These are phyloP conservation scores for Acanthosepion esculentum DNA, from an alignment of 2,888 invertebrate species.

Conservation along the genomic window DNA sequence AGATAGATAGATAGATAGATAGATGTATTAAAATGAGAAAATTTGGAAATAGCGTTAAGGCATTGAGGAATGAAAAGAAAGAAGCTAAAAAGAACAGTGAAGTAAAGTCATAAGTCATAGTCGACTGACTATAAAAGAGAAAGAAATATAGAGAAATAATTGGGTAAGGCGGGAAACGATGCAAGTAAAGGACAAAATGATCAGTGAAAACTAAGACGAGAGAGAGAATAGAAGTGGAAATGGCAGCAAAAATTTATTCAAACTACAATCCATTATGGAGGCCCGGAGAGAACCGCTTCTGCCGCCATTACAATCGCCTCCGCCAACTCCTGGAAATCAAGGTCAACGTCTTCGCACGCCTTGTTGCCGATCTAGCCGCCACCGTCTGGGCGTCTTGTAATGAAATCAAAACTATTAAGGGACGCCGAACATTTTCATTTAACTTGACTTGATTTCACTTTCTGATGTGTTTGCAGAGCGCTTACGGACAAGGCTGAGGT, in stretches of 20 bases:
- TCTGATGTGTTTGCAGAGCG: not conserved
- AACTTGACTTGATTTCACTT: not conserved
- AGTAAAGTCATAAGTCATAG: not conserved
- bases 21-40: not conserved
- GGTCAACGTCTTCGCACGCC: not conserved
- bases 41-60: not conserved
- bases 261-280: not conserved
- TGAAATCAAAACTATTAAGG: not conserved
- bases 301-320: not conserved
- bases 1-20: not conserved
- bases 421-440: not conserved
- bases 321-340: not conserved
- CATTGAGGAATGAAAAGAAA: not conserved
- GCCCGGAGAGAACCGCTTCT: not conserved
- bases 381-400: constrained; percentile 7
- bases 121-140: not conserved
- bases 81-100: not conserved
- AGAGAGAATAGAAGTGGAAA: not conserved
- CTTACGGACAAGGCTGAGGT: not conserved
- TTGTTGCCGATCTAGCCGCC: not conserved
- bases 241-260: not conserved
- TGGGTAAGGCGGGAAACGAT: not conserved
- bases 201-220: not conserved
- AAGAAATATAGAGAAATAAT: not conserved
- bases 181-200: not conserved